Conservation (phyloP, 1,140 invertebrate genomes). For the Grapholita molesta region DNA sequence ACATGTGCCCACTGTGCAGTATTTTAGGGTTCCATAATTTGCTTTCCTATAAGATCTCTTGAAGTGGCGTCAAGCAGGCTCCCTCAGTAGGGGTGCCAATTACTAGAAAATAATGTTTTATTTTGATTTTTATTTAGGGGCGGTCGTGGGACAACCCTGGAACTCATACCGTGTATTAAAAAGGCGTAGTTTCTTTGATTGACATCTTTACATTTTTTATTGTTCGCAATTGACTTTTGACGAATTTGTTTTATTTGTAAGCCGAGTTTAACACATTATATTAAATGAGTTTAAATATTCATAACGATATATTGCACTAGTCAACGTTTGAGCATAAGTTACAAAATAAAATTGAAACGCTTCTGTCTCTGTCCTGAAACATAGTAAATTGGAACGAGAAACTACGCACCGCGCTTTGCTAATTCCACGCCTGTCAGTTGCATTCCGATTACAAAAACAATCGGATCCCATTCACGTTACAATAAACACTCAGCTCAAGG, state of each 20-base stretch:
- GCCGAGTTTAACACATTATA: neutral
- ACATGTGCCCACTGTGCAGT: conserved; percentile 40
- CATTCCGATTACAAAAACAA: conserved; percentile 30
- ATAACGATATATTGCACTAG: neutral
- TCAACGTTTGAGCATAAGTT: too few species aligned
- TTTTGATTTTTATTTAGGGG: conserved; percentile 73
- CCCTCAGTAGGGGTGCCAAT: conserved; percentile 65
- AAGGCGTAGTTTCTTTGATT: conserved; percentile 64
- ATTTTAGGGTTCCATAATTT: conserved; percentile 41
- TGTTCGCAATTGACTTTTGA: conserved; percentile 62
- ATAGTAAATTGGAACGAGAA: neutral
- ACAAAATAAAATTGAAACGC: neutral
- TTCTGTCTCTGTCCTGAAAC: neutral
- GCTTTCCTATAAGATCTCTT: conserved; percentile 70
- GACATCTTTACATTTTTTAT: conserved; percentile 64
- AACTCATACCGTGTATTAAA: conserved; percentile 70
- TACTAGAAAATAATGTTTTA: conserved; percentile 69
- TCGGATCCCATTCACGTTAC: conserved; percentile 35
- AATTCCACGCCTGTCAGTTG: conserved; percentile 24
- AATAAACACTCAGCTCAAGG: conserved; percentile 39
- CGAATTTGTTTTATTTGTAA: conserved; percentile 26
- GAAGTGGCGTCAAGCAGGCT: conserved; percentile 53
- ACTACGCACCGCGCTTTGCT: neutral
- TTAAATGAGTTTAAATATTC: neutral
- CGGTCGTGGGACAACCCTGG: conserved; percentile 72